These are phyloP conservation scores for Ranitomeya imitator DNA, from an alignment of 2,113 vertebrate species.

Conservation along the genomic window DNA sequence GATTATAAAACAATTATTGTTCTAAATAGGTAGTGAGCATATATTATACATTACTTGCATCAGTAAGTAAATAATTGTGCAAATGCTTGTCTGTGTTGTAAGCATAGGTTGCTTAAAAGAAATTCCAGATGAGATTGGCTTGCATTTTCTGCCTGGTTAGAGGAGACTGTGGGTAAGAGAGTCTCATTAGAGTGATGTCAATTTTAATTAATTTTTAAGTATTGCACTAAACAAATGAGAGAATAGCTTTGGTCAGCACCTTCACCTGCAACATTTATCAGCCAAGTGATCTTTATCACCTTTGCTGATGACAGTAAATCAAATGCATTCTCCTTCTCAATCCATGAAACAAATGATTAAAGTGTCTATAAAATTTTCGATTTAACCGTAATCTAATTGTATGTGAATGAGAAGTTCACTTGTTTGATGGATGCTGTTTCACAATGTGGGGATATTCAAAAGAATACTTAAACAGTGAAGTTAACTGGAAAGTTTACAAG, in stretches of 20 bases:
- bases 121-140: conserved; percentile 39
- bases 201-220: conserved; percentile 75
- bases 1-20: conserved; percentile 50
- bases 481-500: conserved; percentile 29
- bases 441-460: conserved; percentile 12
- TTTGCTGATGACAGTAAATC: conserved; percentile 66
- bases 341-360: conserved; percentile 66
- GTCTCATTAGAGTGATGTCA: conserved; percentile 66
- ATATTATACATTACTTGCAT: conserved; percentile 21
- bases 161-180: conserved; percentile 61
- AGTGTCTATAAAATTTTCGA: conserved; percentile 61
- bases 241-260: conserved; percentile 65
- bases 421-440: conserved; percentile 54
- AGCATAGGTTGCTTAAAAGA: conserved; percentile 34
- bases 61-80: conserved; percentile 36
- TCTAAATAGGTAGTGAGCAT: conserved; percentile 44
- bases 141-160: conserved; percentile 60
- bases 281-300: conserved; percentile 65
- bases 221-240: conserved; percentile 67
- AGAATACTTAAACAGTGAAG: conserved; percentile 26
- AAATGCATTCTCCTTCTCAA: conserved; percentile 64
- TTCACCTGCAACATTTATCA: conserved; percentile 66
- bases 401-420: conserved; percentile 61
- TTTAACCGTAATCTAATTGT: conserved; percentile 64
- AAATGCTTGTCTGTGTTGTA: conserved; percentile 50